These are phyloP conservation scores for Phymanthus crucifer DNA, from an alignment of 92 coral and sea anemone species.

Conservation along the genomic window DNA sequence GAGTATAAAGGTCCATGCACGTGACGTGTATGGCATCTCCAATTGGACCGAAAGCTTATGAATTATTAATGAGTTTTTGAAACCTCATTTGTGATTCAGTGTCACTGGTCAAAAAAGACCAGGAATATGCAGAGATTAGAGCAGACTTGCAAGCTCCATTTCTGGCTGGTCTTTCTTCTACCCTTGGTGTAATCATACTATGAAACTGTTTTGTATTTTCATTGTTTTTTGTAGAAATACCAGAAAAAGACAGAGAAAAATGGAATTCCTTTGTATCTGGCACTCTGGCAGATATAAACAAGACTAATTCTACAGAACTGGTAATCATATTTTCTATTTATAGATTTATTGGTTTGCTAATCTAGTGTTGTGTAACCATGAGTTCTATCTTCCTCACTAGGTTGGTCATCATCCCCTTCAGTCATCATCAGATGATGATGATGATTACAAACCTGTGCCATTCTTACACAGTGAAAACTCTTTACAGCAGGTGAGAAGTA, in stretches of 20 bases:
- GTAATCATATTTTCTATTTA: conserved; percentile 24
- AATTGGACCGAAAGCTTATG: too few species aligned
- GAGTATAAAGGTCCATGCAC: too few species aligned
- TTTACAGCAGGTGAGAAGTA: conserved; percentile 78
- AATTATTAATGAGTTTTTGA: too few species aligned
- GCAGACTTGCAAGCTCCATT: too few species aligned
- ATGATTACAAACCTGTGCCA: conserved; percentile 84
- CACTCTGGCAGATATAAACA: conserved; percentile 88
- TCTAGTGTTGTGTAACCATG: not conserved
- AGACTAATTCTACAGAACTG: conserved; percentile 89
- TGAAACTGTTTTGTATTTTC: too few species aligned
- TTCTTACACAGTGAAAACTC: conserved; percentile 84
- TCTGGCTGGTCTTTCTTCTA: too few species aligned
- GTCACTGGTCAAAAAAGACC: too few species aligned
- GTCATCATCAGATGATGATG: conserved; percentile 98
- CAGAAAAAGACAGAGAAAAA: conserved; percentile 82
- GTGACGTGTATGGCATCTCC: too few species aligned
- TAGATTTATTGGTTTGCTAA: conserved; percentile 19
- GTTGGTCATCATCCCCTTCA: conserved; percentile 95
- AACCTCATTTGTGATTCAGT: too few species aligned
- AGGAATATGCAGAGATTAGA: too few species aligned
- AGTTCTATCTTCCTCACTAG: conserved; percentile 38
- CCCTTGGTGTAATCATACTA: too few species aligned
- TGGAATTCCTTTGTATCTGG: conserved; percentile 95
- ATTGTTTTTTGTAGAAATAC: conserved; percentile 57